phyloP scores from a whole-genome alignment of 2,113 vertebrate species.

The Clarias batrachus region DNA sequence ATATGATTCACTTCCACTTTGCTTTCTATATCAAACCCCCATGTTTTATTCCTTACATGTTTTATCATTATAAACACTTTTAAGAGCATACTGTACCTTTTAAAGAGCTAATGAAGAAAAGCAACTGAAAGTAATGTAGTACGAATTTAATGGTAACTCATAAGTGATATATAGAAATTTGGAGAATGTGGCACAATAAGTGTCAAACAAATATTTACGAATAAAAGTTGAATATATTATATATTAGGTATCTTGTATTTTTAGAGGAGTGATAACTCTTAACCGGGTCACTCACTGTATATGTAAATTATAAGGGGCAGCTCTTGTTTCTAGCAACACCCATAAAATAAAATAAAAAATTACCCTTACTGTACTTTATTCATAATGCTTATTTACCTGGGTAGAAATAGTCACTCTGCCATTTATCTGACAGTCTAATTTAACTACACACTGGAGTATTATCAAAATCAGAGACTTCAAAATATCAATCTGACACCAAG shows the following conservation, averaged over 20 bases:
- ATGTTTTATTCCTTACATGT: neutral
- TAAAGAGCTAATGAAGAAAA: neutral
- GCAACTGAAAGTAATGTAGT: neutral
- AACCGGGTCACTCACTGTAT: neutral
- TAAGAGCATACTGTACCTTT: neutral
- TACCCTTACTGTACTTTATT: neutral
- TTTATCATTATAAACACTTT: neutral
- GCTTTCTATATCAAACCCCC: neutral
- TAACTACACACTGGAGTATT: neutral
- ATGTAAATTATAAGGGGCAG: no score
- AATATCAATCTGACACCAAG: neutral
- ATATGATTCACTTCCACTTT: neutral
- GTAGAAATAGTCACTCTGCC: neutral
- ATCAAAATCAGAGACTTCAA: slow-evolving; percentile 3
- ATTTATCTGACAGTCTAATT: neutral
- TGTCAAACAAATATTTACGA: neutral
- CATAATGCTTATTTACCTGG: neutral
- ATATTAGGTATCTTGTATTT: neutral
- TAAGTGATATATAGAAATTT: neutral
- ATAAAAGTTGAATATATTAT: neutral
- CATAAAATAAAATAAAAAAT: neutral
- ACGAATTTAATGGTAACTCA: neutral
- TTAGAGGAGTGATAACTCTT: neutral
- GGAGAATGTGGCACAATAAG: neutral
- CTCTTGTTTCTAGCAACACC: no score